Evolutionary conservation across 2,797 vertebrate species (phyloP).

Genomic region (Artibeus jamaicensis): DNA sequence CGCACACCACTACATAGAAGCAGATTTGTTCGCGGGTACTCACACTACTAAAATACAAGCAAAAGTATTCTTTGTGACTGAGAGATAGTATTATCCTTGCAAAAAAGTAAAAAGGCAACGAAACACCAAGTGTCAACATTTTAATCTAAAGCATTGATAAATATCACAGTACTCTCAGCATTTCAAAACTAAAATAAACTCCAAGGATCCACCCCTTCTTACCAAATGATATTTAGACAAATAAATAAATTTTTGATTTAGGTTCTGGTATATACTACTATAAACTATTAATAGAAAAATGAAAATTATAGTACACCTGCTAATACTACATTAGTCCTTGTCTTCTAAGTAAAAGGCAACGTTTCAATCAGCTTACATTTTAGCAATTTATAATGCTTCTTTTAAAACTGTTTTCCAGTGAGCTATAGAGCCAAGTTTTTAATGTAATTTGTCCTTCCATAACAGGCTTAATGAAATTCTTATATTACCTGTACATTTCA

Average conservation of each 20-base stretch:
- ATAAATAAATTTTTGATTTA: constrained; percentile 13
- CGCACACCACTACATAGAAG: constrained; percentile 9
- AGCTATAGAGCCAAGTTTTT: constrained; percentile 46
- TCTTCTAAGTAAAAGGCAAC: constrained; percentile 9
- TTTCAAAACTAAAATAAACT: constrained; percentile 31
- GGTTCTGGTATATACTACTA: neutral
- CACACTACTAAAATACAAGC: constrained; percentile 51
- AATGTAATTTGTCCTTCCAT: neutral
- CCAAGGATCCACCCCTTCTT: neutral
- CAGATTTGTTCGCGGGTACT: constrained; percentile 40
- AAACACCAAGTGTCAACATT: constrained; percentile 26
- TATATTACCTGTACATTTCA: constrained; percentile 16
- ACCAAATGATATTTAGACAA: neutral
- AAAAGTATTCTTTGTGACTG: constrained; percentile 22
- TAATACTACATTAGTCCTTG: neutral
- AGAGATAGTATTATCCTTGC: constrained; percentile 2
- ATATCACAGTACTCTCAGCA: neutral
- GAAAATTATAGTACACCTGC: neutral
- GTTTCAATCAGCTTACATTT: constrained; percentile 26
- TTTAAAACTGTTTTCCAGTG: constrained; percentile 34
- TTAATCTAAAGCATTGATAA: constrained; percentile 34
- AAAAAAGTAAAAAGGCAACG: constrained; percentile 5
- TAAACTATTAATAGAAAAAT: constrained; percentile 8
- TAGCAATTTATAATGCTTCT: constrained; percentile 26
- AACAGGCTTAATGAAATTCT: constrained; percentile 9